These are phyloP conservation scores for Platalea minor DNA, from an alignment of 2,797 vertebrate species.

Conservation along the genomic window DNA sequence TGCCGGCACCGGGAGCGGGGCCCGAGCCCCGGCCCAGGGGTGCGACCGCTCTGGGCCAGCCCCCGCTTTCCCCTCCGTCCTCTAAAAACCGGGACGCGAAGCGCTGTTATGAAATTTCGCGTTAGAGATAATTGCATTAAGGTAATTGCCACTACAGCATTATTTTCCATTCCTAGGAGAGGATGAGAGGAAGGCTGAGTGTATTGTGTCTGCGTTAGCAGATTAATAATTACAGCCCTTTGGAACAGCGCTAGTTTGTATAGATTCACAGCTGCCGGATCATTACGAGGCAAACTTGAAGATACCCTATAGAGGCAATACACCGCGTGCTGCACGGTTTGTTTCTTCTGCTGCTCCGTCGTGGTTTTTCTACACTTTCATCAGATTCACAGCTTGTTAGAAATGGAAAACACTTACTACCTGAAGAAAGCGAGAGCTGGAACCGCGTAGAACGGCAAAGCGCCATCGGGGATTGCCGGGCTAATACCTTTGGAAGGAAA, in stretches of 20 bases:
- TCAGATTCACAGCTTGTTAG: conserved; percentile 33
- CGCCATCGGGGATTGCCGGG: neutral
- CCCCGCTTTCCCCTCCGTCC: fast-evolving
- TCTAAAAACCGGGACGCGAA: fast-evolving
- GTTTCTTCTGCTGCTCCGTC: neutral
- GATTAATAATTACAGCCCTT: conserved; percentile 35
- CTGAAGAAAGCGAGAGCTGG: neutral
- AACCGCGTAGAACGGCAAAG: neutral
- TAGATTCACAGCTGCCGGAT: conserved; percentile 6
- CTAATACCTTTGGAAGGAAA: neutral
- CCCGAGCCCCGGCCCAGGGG: neutral
- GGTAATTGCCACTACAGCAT: conserved; percentile 31
- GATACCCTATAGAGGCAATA: neutral
- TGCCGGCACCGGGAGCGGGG: fast-evolving
- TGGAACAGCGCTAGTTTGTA: neutral
- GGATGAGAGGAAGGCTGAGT: conserved; percentile 29
- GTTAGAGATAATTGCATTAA: conserved; percentile 9
- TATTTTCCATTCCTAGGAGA: conserved; percentile 1
- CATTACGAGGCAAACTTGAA: neutral
- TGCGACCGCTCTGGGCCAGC: neutral
- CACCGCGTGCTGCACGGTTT: neutral
- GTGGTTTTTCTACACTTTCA: neutral
- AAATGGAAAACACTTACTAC: conserved; percentile 21
- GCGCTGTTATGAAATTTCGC: neutral
- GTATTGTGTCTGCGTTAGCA: conserved; percentile 35